A percentile compares a stretch with the other conserved stretches of the same genome.
Evolutionary conservation across 2,797 vertebrate species (phyloP).

Genomic region (Etheostoma nigrum): DNA sequence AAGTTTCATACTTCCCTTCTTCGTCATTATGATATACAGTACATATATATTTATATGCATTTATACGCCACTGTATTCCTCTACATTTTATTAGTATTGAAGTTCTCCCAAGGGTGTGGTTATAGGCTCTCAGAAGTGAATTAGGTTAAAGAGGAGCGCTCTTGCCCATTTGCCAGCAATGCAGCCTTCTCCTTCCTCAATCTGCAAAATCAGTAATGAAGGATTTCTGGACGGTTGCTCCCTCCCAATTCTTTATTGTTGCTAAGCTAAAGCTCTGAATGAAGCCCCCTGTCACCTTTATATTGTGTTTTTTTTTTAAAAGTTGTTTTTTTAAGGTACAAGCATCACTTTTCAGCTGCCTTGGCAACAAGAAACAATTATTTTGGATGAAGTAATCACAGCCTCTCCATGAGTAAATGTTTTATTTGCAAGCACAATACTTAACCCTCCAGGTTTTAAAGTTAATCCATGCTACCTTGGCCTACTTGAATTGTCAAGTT

Average conservation of each 20-base stretch:
- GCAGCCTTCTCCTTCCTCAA: conserved; percentile 40
- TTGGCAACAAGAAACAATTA: conserved; percentile 52
- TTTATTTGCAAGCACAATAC: conserved; percentile 40
- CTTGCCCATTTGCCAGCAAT: conserved; percentile 55
- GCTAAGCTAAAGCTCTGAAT: conserved; percentile 61
- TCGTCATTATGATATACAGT: conserved; percentile 7
- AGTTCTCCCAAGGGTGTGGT: conserved; percentile 53
- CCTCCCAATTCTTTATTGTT: conserved; percentile 63
- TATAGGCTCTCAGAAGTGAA: conserved; percentile 54
- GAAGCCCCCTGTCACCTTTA: conserved; percentile 43
- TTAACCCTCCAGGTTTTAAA: conserved; percentile 30
- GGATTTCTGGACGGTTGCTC: conserved; percentile 41
- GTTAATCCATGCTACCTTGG: conserved; percentile 48
- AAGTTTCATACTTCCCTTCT: background rate
- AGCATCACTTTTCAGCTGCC: conserved; percentile 41
- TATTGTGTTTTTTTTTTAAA: conserved; percentile 25
- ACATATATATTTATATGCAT: too few relatives aligned
- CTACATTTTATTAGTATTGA: conserved; percentile 63
- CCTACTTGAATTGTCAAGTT: conserved; percentile 45
- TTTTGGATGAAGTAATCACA: conserved; percentile 38
- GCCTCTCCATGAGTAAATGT: conserved; percentile 22
- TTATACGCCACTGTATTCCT: conserved; percentile 18
- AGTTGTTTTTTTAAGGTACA: conserved; percentile 38
- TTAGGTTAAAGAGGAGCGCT: conserved; percentile 58
- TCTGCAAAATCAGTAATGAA: conserved; percentile 63